Evolutionary conservation across 2,888 invertebrate genomes (phyloP).

Genomic region (Parnassius smintheus): DNA sequence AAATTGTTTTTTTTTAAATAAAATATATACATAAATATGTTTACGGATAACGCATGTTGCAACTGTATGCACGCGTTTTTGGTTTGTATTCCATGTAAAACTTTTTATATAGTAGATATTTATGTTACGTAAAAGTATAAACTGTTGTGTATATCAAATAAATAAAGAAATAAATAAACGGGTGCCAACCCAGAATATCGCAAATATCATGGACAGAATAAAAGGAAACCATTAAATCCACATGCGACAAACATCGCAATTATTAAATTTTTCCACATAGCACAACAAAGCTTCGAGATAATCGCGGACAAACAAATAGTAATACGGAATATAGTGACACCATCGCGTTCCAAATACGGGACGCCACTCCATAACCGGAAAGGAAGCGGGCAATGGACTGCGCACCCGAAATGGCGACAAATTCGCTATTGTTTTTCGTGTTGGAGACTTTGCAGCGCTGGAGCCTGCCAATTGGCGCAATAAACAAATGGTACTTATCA

Average conservation of each 20-base stretch:
- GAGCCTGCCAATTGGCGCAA: conserved; percentile 24
- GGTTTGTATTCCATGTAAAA: too few relatives aligned
- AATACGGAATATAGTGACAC: conserved; percentile 42
- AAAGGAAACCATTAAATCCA: neutral
- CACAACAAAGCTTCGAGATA: conserved; percentile 16
- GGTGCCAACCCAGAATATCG: too few relatives aligned
- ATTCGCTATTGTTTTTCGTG: conserved; percentile 45
- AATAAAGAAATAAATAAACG: too few relatives aligned
- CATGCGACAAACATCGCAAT: neutral
- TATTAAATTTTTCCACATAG: neutral
- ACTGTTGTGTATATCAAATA: too few relatives aligned
- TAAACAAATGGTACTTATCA: conserved; percentile 24
- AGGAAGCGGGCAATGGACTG: conserved; percentile 50
- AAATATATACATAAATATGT: too few relatives aligned
- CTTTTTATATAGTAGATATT: too few relatives aligned
- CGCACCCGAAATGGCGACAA: conserved; percentile 40
- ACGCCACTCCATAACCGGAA: conserved; percentile 41
- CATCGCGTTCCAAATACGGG: conserved; percentile 40
- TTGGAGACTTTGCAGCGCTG: conserved; percentile 19
- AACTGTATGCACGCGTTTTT: too few relatives aligned
- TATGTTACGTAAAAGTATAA: too few relatives aligned
- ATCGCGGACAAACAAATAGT: conserved; percentile 42
- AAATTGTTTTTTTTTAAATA: too few relatives aligned
- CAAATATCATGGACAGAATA: neutral
- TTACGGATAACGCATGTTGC: too few relatives aligned